Evolutionary conservation across 2,113 vertebrate species (phyloP), one percentile per base, ranked within the genome.

Genomic region (Serilophus lunatus): DNA sequence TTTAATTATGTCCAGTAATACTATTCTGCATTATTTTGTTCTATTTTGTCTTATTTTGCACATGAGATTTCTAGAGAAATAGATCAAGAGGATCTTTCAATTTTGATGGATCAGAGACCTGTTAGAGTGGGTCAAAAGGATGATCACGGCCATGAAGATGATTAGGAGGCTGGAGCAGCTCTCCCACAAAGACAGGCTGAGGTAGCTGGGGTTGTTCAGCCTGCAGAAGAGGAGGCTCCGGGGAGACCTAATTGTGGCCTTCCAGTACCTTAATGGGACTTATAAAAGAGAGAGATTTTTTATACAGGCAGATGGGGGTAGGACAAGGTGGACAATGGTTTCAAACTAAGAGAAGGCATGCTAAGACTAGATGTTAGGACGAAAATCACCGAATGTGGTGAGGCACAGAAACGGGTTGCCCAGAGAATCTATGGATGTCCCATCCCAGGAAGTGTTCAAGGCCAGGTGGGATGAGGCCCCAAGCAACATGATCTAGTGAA

Each of bases 101-200:
- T 35, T 36, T 44, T 51, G 38, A 20, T 51, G 33, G 22, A 44
- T 86, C 26, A 33, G 23, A 22, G 53, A 14, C 33, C 50, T 51
- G 6, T 60, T 77, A 36, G 36, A 44, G 53, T 12, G 35, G 10
- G 7, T 51, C 36, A 36, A 68, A 51, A 51, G 25, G 17, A 23
- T 51, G 63, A 36, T 51, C 6, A 12, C 22, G 45, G 36, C 29
- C 47, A 29, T 0, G 0, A 54, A 19, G 38, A n/a, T 28, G 45
- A 7, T 38, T 18, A 61, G 7, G 54, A 8, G 18, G 38, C n/a
- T 78, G 74, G 7, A 54, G 13, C 18, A 70, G 4, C 38, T 70
- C 24, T 38, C n/a, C 16, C 18, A 6, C 7, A 9, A n/a, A 45
- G 17, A 18, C 33, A 38, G 18, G 8, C 47, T 69, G 45, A 28